Conservation (phyloP, 2,888 invertebrate genomes). For the Hedychridium roseum region DNA sequence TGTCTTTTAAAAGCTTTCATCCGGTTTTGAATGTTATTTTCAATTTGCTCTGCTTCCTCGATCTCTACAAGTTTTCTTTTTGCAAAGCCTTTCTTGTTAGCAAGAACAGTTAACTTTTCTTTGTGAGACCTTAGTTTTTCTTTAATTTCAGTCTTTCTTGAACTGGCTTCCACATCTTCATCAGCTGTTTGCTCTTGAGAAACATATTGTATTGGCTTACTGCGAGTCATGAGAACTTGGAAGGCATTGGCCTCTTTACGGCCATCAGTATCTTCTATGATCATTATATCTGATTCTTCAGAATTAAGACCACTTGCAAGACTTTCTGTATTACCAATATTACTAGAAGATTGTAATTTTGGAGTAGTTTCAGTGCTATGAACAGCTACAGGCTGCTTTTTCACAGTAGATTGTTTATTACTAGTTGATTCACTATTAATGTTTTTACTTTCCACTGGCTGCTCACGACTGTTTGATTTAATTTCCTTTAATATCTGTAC, state of each 20-base stretch:
- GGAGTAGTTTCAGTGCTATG: neutral
- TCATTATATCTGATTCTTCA: neutral
- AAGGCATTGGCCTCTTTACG: constrained; percentile 41
- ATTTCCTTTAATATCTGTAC: neutral
- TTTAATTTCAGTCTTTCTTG: constrained; percentile 20
- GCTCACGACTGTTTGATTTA: neutral
- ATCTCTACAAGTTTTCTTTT: constrained; percentile 70
- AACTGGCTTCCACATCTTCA: constrained; percentile 14
- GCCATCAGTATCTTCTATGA: neutral
- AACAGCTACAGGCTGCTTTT: too few relatives aligned
- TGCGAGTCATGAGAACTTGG: constrained; percentile 45
- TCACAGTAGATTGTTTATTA: neutral
- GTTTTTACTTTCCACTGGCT: too few relatives aligned
- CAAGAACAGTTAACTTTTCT: constrained; percentile 65
- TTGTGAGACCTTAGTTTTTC: constrained; percentile 28
- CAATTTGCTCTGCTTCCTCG: constrained; percentile 68
- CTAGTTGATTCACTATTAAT: neutral
- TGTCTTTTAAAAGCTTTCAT: constrained; percentile 69
- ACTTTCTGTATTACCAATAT: neutral
- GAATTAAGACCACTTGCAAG: neutral
- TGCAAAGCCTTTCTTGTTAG: constrained; percentile 70
- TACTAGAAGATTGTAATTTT: neutral
- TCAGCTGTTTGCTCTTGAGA: constrained; percentile 6
- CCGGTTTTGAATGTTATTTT: constrained; percentile 69
- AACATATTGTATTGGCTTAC: constrained; percentile 29